phyloP scores from a whole-genome alignment of 2,797 vertebrate species.

The Hybognathus amarus region DNA sequence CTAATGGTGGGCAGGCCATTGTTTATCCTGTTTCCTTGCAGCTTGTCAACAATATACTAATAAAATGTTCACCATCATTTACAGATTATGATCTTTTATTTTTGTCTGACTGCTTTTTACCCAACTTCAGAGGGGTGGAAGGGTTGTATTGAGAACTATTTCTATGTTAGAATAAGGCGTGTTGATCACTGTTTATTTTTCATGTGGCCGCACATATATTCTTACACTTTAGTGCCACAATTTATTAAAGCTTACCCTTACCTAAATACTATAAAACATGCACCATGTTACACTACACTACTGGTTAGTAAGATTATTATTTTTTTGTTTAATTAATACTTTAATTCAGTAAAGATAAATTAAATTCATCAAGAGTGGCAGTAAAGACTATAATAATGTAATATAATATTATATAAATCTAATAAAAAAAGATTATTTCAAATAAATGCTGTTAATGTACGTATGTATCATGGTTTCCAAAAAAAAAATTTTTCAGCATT shows the following conservation, averaged over 20 bases:
- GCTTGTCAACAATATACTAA: constrained; percentile 55
- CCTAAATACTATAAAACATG: background rate
- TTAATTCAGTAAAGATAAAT: background rate
- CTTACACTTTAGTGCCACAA: background rate
- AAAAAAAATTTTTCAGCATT: background rate
- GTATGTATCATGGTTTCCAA: background rate
- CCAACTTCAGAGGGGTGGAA: background rate
- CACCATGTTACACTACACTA: background rate
- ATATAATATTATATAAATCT: too few species aligned
- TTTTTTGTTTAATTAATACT: background rate
- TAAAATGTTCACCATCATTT: constrained; percentile 71
- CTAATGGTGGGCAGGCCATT: constrained; percentile 59
- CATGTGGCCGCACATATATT: background rate
- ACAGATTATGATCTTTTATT: constrained; percentile 65
- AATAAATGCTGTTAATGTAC: background rate
- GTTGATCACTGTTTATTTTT: background rate
- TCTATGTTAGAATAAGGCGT: background rate
- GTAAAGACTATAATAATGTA: background rate
- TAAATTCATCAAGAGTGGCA: background rate
- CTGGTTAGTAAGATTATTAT: background rate
- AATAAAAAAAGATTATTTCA: background rate
- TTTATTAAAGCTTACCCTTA: background rate
- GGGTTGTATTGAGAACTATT: background rate
- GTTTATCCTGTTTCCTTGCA: constrained; percentile 51
- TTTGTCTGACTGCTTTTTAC: constrained; percentile 4